phyloP scores from a whole-genome alignment of 2,888 invertebrate species.

The Hypselothyrea guttata region DNA sequence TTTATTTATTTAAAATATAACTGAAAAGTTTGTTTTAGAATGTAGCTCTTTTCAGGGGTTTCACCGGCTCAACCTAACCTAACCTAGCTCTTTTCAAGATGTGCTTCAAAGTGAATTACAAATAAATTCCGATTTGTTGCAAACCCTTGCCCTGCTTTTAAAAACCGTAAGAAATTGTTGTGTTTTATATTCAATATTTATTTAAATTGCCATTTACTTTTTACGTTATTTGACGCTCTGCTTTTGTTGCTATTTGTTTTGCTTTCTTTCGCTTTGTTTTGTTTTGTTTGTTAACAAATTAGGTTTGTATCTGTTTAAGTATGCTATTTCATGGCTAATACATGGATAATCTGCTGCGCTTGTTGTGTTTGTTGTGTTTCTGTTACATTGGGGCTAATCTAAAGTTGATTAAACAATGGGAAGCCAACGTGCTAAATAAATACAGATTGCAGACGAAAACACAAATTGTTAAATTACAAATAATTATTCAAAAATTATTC shows the following conservation, averaged over 20 bases:
- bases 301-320: slow-evolving; percentile 40
- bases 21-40: too few relatives aligned
- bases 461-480: slow-evolving; percentile 24
- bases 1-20: too few relatives aligned
- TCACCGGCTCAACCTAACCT: too few relatives aligned
- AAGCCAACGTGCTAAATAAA: slow-evolving; percentile 63
- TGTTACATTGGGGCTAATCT: slow-evolving; percentile 36
- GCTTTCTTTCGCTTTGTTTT: slow-evolving; percentile 8
- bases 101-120: too few relatives aligned
- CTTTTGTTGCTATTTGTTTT: slow-evolving; percentile 23
- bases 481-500: slow-evolving; percentile 7
- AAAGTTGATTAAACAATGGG: slow-evolving; percentile 25
- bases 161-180: too few relatives aligned
- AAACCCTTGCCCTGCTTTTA: too few relatives aligned
- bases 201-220: slow-evolving; percentile 68
- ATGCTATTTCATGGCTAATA: slow-evolving; percentile 31
- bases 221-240: slow-evolving; percentile 30
- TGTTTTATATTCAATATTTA: slow-evolving; percentile 72
- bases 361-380: slow-evolving; percentile 31
- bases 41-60: too few relatives aligned
- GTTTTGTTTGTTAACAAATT: slow-evolving; percentile 5
- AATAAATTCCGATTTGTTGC: too few relatives aligned
- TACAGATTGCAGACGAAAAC: too few relatives aligned
- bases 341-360: slow-evolving; percentile 12
- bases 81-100: too few relatives aligned